Conservation (phyloP, 2,888 invertebrate genomes). For the Sepioteuthis lessoniana region DNA sequence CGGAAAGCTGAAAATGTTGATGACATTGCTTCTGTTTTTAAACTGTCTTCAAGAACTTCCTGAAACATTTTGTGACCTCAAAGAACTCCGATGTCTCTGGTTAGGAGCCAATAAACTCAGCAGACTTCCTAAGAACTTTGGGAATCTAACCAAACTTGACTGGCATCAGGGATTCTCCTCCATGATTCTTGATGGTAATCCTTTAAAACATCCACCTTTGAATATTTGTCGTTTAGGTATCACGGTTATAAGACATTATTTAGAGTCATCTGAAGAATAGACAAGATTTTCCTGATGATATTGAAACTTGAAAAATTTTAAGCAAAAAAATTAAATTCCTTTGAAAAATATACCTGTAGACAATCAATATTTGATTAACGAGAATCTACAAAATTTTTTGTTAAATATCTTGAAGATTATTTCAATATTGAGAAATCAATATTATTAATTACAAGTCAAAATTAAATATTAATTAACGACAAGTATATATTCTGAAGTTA, state of each 20-base stretch:
- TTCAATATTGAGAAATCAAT: background rate
- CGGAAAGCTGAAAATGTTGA: conserved; percentile 69
- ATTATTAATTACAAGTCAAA: too few relatives aligned
- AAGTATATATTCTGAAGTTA: too few relatives aligned
- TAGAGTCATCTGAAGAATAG: conserved; percentile 52
- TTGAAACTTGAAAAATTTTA: background rate
- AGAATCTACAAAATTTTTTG: background rate
- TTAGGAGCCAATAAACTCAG: conserved; percentile 74
- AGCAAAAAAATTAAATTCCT: background rate
- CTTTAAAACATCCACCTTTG: conserved; percentile 71
- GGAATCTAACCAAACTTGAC: conserved; percentile 69
- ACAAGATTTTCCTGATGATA: background rate
- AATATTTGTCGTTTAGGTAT: conserved; percentile 72
- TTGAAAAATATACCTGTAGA: too few relatives aligned
- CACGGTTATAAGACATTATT: conserved; percentile 70
- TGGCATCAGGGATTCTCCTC: conserved; percentile 71
- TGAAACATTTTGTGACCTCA: conserved; percentile 71
- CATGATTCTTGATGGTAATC: conserved; percentile 72
- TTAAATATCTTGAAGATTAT: background rate
- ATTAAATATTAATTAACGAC: too few relatives aligned
- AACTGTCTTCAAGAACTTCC: conserved; percentile 72
- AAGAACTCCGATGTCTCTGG: conserved; percentile 74
- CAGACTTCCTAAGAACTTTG: conserved; percentile 70
- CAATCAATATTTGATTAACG: too few relatives aligned
- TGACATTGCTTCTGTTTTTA: conserved; percentile 72